Evolutionary conservation across 2,888 invertebrate genomes (phyloP).

Genomic region (Euphydryas editha): DNA sequence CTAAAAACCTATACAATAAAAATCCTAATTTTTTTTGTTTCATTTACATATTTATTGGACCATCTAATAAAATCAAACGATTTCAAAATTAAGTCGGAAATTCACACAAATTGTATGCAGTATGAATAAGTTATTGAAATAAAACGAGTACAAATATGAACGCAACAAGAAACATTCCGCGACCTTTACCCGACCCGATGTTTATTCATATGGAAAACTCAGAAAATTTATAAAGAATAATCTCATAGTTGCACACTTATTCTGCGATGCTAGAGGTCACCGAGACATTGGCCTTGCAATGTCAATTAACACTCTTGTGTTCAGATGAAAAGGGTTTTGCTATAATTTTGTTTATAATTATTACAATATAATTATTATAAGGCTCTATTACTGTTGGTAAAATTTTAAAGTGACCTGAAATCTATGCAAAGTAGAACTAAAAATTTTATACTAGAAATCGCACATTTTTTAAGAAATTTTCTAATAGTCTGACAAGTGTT

Average conservation of each 20-base stretch:
- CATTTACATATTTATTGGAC: no score
- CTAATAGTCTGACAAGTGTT: no score
- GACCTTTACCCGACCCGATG: conserved; percentile 30
- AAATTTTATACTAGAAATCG: no score
- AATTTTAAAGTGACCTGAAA: no score
- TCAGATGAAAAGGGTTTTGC: conserved; percentile 47
- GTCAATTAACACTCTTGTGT: conserved; percentile 61
- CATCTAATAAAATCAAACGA: no score
- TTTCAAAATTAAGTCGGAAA: no score
- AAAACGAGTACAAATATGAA: conserved; percentile 14
- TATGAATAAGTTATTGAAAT: neutral
- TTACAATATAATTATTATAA: neutral
- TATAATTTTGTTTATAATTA: conserved; percentile 22
- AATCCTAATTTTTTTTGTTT: no score
- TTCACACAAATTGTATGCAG: neutral
- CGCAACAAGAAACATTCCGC: conserved; percentile 14
- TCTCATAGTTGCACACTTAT: conserved; percentile 21
- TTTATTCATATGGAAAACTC: conserved; percentile 28
- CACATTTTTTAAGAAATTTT: no score
- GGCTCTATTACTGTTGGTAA: neutral
- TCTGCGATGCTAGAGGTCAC: conserved; percentile 52
- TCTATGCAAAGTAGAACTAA: no score
- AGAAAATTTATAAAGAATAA: conserved; percentile 24
- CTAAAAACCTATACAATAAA: no score
- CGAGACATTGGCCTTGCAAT: conserved; percentile 66